Conservation (phyloP, 2,113 vertebrate genomes). For the Tupaia chinensis region DNA sequence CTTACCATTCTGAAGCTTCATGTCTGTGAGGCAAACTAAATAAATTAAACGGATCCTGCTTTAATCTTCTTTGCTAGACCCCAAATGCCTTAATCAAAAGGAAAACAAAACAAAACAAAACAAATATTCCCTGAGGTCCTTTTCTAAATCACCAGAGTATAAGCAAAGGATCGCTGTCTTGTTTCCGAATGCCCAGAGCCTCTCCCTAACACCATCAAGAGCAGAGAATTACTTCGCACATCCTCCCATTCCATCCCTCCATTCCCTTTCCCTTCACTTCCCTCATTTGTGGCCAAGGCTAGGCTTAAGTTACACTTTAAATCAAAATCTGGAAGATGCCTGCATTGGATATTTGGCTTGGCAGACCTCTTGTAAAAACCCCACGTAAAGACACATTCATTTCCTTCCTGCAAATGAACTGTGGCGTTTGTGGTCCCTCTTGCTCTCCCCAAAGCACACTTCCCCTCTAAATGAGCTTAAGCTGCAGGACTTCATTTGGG, state of each 20-base stretch:
- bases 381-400: not conserved
- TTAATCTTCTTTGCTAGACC: constrained; percentile 76
- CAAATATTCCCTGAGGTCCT: constrained; percentile 57
- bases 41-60: constrained; percentile 78
- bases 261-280: not conserved
- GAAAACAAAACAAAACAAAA: constrained; percentile 58
- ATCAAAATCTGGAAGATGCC: constrained; percentile 33
- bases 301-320: not conserved
- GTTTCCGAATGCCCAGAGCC: not conserved
- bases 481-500: not conserved
- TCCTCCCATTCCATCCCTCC: not conserved
- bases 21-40: constrained; percentile 82
- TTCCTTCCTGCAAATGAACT: constrained; percentile 47
- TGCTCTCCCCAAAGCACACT: constrained; percentile 46
- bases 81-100: constrained; percentile 78
- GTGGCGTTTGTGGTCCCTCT: not conserved
- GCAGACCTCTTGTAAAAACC: constrained; percentile 18
- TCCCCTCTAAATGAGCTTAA: constrained; percentile 61
- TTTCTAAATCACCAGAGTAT: constrained; percentile 60
- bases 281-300: not conserved
- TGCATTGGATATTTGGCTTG: constrained; percentile 37
- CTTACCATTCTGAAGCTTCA: constrained; percentile 76
- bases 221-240: not conserved
- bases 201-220: not conserved
- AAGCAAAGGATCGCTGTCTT: not conserved